A percentile compares a stretch with the other conserved stretches of the same genome.
phyloP scores from a whole-genome alignment of 2,113 vertebrate genomes.

The Callipepla squamata region DNA sequence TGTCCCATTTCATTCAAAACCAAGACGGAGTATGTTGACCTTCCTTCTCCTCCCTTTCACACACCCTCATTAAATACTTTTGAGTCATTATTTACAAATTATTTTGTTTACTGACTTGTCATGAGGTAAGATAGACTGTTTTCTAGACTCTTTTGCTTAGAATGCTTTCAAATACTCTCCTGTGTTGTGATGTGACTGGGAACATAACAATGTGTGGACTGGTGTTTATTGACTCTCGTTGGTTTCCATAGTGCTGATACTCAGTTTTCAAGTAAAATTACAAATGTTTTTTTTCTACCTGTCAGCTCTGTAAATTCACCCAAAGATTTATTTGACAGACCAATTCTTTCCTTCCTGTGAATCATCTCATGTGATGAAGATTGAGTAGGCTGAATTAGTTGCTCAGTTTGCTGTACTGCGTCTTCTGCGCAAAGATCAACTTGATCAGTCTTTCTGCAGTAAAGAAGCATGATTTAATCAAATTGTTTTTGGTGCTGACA shows the following conservation, averaged over 20 bases:
- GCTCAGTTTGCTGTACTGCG: neutral
- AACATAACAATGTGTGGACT: rapidly evolving
- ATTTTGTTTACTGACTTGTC: slow-evolving; percentile 37
- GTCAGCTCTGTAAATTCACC: slow-evolving; percentile 18
- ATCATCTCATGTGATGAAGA: neutral
- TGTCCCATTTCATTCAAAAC: slow-evolving; percentile 25
- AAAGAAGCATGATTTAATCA: neutral
- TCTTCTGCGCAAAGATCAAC: neutral
- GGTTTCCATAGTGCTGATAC: slow-evolving; percentile 25
- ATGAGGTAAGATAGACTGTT: neutral
- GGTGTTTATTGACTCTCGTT: neutral
- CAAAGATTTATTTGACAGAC: neutral
- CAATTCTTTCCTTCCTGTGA: slow-evolving; percentile 15
- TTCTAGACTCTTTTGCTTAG: neutral
- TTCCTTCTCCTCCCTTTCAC: slow-evolving; percentile 37
- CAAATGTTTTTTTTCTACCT: neutral
- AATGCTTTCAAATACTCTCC: neutral
- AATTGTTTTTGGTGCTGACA: neutral
- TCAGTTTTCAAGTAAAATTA: neutral
- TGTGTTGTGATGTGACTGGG: neutral
- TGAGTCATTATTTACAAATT: slow-evolving; percentile 76
- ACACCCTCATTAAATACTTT: slow-evolving; percentile 23
- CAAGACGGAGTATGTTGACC: slow-evolving; percentile 39
- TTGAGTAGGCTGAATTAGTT: neutral
- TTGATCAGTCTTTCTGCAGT: neutral